phyloP scores from a whole-genome alignment of 1,140 invertebrate genomes.

The Papilio aristodemus region DNA sequence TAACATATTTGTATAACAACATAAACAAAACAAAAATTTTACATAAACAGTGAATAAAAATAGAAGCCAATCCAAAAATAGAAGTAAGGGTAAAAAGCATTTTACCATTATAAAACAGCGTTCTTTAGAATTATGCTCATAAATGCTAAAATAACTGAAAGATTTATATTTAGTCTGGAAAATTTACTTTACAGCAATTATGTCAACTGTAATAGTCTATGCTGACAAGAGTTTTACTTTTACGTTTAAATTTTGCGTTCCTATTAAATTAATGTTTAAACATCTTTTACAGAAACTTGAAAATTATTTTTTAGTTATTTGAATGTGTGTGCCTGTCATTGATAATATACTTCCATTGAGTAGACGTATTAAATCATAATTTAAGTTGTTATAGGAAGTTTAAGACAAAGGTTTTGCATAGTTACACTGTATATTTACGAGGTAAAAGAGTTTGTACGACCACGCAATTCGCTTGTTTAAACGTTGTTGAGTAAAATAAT shows the following conservation, averaged over 20 bases:
- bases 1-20: too few species aligned
- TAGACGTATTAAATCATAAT: too few species aligned
- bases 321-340: too few species aligned
- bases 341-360: too few species aligned
- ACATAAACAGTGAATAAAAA: too few species aligned
- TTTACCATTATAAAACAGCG: neutral
- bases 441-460: neutral
- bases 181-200: neutral
- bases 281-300: too few species aligned
- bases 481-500: conserved; percentile 9
- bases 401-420: neutral
- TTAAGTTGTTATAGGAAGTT: too few species aligned
- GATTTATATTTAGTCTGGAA: neutral
- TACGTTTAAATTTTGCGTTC: neutral
- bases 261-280: neutral
- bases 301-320: too few species aligned
- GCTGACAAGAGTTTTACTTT: neutral
- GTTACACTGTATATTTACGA: neutral
- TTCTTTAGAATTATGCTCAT: neutral
- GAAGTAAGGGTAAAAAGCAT: too few species aligned
- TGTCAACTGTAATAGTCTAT: neutral
- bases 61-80: too few species aligned
- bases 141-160: neutral
- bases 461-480: conserved; percentile 2
- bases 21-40: too few species aligned